A percentile compares a stretch with the other conserved stretches of the same genome.
Conservation (phyloP, 2,888 invertebrate species). For the Microchrysa polita region DNA sequence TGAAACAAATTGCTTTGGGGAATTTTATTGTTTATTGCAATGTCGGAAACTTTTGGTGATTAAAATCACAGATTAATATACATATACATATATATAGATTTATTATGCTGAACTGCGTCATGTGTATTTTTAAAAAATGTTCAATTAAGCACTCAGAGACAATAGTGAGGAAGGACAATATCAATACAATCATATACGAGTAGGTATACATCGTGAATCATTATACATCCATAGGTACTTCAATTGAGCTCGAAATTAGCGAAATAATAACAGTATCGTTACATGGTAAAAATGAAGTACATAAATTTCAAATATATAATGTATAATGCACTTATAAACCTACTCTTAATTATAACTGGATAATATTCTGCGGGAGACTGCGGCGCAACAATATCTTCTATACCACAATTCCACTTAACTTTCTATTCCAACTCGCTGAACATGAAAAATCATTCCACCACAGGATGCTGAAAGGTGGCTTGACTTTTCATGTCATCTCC, state of each 20-base stretch:
- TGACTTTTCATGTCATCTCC: conserved; percentile 49
- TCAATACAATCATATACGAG: too few species aligned
- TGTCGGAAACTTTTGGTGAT: neutral
- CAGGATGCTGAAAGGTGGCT: conserved; percentile 48
- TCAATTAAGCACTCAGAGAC: too few species aligned
- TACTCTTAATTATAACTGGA: neutral
- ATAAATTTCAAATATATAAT: neutral
- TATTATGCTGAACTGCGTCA: neutral
- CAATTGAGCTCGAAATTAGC: too few species aligned
- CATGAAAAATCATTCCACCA: conserved; percentile 49
- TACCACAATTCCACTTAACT: neutral
- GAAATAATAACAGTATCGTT: too few species aligned
- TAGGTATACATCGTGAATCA: too few species aligned
- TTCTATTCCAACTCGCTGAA: conserved; percentile 44
- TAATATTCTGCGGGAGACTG: conserved; percentile 15
- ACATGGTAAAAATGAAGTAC: too few species aligned
- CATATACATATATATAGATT: too few species aligned
- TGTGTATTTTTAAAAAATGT: too few species aligned
- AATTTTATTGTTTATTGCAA: neutral
- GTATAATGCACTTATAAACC: neutral
- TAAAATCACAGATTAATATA: conserved; percentile 8
- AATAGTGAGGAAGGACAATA: too few species aligned
- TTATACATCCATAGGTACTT: too few species aligned
- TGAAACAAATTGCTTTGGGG: neutral
- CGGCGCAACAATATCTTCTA: neutral